Percentiles rank a stretch among this genome's conserved stretches.
These are phyloP conservation scores for Turdus rufiventris DNA, from an alignment of 2,113 vertebrate species.

Conservation along the genomic window DNA sequence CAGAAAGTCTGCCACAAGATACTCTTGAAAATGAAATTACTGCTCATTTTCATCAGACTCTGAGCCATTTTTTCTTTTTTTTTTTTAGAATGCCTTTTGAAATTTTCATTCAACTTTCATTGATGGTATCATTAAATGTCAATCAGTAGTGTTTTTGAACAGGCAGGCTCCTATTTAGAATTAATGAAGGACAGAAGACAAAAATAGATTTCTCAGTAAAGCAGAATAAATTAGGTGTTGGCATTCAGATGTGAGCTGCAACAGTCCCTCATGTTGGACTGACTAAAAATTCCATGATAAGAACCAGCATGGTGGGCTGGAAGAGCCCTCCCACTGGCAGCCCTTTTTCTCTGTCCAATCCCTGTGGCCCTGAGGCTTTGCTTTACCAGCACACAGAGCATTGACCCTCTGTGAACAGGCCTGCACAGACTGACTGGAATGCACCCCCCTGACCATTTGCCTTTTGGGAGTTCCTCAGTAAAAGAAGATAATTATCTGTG, in stretches of 20 bases:
- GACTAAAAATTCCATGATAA: neutral
- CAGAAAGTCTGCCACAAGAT: neutral
- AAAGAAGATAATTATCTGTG: neutral
- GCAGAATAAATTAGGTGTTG: neutral
- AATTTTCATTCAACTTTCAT: neutral
- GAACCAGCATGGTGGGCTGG: neutral
- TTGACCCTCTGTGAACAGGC: neutral
- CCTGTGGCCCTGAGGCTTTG: rapidly evolving
- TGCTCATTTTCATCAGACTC: neutral
- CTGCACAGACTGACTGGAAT: neutral
- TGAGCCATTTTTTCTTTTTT: neutral
- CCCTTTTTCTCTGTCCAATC: neutral
- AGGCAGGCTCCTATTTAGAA: neutral
- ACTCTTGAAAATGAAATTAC: neutral
- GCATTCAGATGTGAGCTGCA: neutral
- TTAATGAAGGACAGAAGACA: neutral
- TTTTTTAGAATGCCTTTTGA: neutral
- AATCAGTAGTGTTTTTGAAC: neutral
- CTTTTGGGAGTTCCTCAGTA: neutral
- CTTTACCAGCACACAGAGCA: neutral
- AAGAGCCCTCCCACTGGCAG: neutral
- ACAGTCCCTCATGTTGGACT: neutral
- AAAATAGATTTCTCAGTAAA: slow-evolving; percentile 22
- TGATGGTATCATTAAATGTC: neutral
- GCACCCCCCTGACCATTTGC: rapidly evolving